Evolutionary conservation across 2,888 invertebrate genomes (phyloP), one percentile per base, ranked within the genome.

Genomic region (Euzetes globulus): DNA sequence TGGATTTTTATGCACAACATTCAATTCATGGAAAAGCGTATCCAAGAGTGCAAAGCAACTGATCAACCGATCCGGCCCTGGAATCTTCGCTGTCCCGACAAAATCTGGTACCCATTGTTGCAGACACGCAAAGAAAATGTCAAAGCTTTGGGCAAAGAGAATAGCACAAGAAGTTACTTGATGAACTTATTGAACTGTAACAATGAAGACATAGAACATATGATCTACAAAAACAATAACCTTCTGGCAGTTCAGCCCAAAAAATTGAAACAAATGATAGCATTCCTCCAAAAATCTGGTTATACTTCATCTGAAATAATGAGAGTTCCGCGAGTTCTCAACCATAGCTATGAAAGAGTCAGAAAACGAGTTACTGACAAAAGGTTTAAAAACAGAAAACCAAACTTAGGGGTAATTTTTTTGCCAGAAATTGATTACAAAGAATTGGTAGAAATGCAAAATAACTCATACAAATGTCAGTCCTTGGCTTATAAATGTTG

Each of bases 1-100:
- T 70, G 70, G 70, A 45, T 70, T 37, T 70, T 70, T 17, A 70
- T 17, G 0, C 70, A 70, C 25, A 47, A 45, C 37, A 47, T 70
- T 15, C 2, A 41, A 19, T 0, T 47, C 0, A 70, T 70, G 70
- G 45, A 45, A 25, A 70, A 70, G 27, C 45, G 70, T 15, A 70
- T 70, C 17, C 17, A 70, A 25, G 70, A 70, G 17, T 45, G 70
- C 22, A 25, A 25, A 9, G 5, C 4, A n/a, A 25, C 6, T 25
- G 7, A 41, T 25, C 37, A 37, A 15, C 70, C 70, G 41, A 47
- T 70, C 27, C 22, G 27, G 27, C 4, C 19, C 22, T 70, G 70
- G 70, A 17, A 0, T 45, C 70, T 70, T 25, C 45, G 70, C 6
- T 70, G 45, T 45, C 27, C 70, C 0, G 70, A 70, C 47, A 45